Evolutionary conservation across 2,113 vertebrate species (phyloP), one percentile per base, ranked within the genome.

Genomic region (Charina bottae): DNA sequence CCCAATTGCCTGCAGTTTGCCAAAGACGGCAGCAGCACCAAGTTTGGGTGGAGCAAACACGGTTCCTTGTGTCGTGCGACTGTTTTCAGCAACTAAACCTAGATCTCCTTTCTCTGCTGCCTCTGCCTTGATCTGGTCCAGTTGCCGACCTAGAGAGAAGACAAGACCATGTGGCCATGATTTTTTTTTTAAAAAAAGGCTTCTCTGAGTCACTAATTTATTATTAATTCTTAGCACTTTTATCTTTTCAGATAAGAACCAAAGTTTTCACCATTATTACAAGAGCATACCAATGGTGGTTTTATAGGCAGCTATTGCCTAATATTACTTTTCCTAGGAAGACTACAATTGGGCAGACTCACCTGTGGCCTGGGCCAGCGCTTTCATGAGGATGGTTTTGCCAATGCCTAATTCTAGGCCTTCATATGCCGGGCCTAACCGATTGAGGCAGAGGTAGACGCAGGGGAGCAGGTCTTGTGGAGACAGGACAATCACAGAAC

Each of bases 41-140:
- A 99, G 98, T 5, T 96, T 97, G 1, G 98, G 98, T 0, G 98
- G 98, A 0, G 97, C 97, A 95, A 99, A 98, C 98, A 99, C 97
- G 89, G 97, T 98, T 83, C 98, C 97, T 95, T 99, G 98, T 91
- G 98, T 99, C 96, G 98, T 98, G 88, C 98, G 98, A 95, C 98
- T 99, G 92, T 96, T 98, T 97, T 99, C 98, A 0, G 98, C 99
- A 94, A 99, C 98, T 46, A 99, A 97, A 88, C 98, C 99, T 92
- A 99, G 84, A 15, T 99, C 98, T 0, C 98, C 98, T 78, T 97
- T 98, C 96, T 99, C 99, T 24, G 98, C 98, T 0, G 97, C 97
- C 95, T 99, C 98, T 0, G 97, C 97, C 94, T 98, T 98, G 92
- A 99, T 97, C 49, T 98, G 97, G 94, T 99, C 98, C 95, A 99